Evolutionary conservation across 2,113 vertebrate species (phyloP).

Genomic region (Heptranchias perlo): DNA sequence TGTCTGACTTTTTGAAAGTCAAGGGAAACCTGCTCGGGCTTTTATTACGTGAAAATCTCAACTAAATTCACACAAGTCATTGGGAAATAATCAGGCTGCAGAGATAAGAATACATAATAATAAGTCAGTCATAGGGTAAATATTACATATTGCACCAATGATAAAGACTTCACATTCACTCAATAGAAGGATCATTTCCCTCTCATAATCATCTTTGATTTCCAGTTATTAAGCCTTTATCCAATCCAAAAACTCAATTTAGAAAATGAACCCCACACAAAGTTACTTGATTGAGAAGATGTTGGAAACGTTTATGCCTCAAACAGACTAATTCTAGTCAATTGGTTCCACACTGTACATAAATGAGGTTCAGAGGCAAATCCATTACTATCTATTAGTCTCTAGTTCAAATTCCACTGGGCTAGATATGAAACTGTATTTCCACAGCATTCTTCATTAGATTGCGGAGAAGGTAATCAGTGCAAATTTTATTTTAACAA

Average conservation of each 20-base stretch:
- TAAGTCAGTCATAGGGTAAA: neutral
- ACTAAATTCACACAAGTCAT: neutral
- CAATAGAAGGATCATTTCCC: neutral
- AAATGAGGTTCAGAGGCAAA: neutral
- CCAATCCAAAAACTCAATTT: neutral
- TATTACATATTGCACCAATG: neutral
- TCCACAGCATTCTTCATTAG: neutral
- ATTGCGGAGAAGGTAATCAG: neutral
- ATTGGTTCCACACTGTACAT: neutral
- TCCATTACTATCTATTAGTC: slow-evolving; percentile 7
- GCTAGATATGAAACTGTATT: neutral
- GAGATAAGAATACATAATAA: neutral
- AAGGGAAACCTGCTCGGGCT: neutral
- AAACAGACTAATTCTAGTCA: neutral
- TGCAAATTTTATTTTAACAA: neutral
- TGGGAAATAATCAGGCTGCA: neutral
- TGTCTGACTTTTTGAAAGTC: neutral
- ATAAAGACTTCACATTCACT: neutral
- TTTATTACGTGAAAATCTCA: neutral
- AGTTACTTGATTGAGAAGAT: slow-evolving; percentile 21
- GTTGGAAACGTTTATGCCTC: neutral
- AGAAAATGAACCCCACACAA: neutral
- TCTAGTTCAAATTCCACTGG: neutral
- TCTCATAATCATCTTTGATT: neutral
- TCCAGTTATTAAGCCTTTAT: slow-evolving; percentile 6